Evolutionary conservation across 2,797 vertebrate species (phyloP), one percentile per base, ranked within the genome.

Genomic region (Premnoplex brunnescens): DNA sequence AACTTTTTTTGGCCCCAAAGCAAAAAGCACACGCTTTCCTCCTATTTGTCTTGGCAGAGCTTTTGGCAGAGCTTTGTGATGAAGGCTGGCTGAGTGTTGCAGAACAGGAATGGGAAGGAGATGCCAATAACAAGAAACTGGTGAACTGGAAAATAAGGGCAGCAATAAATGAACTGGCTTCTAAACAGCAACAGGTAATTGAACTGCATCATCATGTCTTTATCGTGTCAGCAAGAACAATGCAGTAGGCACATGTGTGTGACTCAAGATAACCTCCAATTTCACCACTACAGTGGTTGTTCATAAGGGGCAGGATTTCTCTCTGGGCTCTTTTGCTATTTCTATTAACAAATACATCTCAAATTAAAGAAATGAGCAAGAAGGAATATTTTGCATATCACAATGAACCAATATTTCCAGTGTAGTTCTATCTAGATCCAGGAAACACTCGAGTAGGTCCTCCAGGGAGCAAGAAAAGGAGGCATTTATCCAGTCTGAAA

Each of bases 61-160:
- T 91, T 69, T 91, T 95, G 95, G 52, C 67, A 98, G 97, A 97
- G 90, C 82, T 89, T 58, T 22, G 2, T 97, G 92, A 96, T 97
- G 89, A 92, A 95, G 20, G 66, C 54, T 91, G 95, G 71, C 41
- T 84, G 91, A 54, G 60, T 97, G 26, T 55, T 95, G 60, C 97
- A 97, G 89, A 97, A 85, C 59, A 97, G 96, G 94, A 88, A 95
- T 13, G 85, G 88, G 51, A 97, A 97, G 85, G 85, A 97, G 69
- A 96, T 96, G 73, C 95, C 91, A 67, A 79, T 92, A 84, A 96
- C 79, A 85, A 96, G 87, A 82, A 96, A 90, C 28, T 79, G 55
- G 41, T 93, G 82, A 92, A 86, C 63, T 74, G 92, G 87, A 94
- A 97, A 91, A 95, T 88, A 94, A 92, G 67, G 93, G 51, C 92